phyloP scores from a whole-genome alignment of 1,140 invertebrate species.

The Pectinophora gossypiella region DNA sequence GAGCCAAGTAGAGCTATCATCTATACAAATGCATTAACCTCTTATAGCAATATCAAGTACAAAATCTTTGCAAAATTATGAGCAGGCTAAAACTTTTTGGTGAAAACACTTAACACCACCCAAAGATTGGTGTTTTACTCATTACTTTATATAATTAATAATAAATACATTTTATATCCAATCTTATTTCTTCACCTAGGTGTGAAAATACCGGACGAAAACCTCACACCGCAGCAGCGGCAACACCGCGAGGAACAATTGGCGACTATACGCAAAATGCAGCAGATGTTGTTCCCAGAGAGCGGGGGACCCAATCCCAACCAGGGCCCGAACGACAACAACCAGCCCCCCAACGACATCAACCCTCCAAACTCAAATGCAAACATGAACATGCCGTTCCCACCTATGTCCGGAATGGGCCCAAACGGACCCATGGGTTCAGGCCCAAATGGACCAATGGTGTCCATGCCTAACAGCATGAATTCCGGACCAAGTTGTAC shows the following conservation, averaged over 20 bases:
- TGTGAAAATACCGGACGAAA: constrained; percentile 96
- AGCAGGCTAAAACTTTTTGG: no score
- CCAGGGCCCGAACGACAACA: constrained; percentile 52
- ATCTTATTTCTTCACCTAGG: constrained; percentile 68
- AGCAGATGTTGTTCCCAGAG: constrained; percentile 93
- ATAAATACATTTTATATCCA: no score
- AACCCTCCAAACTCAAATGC: constrained; percentile 62
- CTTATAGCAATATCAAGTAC: no score
- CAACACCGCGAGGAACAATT: constrained; percentile 95
- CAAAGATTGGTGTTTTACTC: no score
- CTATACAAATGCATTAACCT: no score
- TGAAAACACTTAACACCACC: no score
- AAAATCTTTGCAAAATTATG: no score
- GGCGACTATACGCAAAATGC: constrained; percentile 93
- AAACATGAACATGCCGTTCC: constrained; percentile 67
- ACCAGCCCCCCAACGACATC: constrained; percentile 42
- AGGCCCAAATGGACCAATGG: constrained; percentile 62
- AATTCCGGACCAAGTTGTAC: constrained; percentile 62
- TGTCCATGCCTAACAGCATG: constrained; percentile 63
- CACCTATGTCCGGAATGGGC: constrained; percentile 58
- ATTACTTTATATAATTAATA: no score
- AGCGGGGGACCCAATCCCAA: constrained; percentile 59
- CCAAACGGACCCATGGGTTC: constrained; percentile 58
- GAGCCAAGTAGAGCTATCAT: no score
- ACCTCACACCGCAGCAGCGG: constrained; percentile 96